Percentiles rank a stretch among this genome's conserved stretches.
These are phyloP conservation scores for Aplocera efformata DNA, from an alignment of 2,888 invertebrate genomes.

Conservation along the genomic window DNA sequence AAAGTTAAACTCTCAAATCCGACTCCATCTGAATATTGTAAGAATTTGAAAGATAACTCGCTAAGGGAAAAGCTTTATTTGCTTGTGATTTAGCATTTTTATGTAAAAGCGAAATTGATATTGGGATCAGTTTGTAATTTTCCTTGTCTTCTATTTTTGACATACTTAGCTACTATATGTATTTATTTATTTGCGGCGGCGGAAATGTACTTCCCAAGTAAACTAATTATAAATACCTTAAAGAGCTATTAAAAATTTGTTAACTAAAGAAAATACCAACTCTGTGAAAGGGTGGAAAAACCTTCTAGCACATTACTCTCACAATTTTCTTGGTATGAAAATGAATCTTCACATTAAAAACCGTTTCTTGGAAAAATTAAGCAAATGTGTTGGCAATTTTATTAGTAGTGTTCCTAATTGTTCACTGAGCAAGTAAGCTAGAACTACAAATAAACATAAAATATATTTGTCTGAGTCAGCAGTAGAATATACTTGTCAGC, in stretches of 20 bases:
- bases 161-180: background rate
- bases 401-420: slow-evolving; percentile 49
- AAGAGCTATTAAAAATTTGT: no score
- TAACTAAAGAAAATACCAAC: no score
- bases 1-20: slow-evolving; percentile 72
- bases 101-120: slow-evolving; percentile 18
- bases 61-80: slow-evolving; percentile 48
- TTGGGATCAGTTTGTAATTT: slow-evolving; percentile 2
- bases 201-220: no score
- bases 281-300: no score
- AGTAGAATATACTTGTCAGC: no score
- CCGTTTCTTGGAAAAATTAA: slow-evolving; percentile 28
- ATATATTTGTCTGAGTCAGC: background rate
- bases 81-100: slow-evolving; percentile 26
- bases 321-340: no score
- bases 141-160: slow-evolving; percentile 3
- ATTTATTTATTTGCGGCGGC: background rate
- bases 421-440: slow-evolving; percentile 20
- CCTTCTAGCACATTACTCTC: no score
- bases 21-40: slow-evolving; percentile 64
- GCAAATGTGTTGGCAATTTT: slow-evolving; percentile 46
- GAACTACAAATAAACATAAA: no score
- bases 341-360: no score
- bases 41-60: slow-evolving; percentile 64
- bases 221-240: no score